Conservation (phyloP, 2,113 vertebrate genomes). For the Daboia siamensis region DNA sequence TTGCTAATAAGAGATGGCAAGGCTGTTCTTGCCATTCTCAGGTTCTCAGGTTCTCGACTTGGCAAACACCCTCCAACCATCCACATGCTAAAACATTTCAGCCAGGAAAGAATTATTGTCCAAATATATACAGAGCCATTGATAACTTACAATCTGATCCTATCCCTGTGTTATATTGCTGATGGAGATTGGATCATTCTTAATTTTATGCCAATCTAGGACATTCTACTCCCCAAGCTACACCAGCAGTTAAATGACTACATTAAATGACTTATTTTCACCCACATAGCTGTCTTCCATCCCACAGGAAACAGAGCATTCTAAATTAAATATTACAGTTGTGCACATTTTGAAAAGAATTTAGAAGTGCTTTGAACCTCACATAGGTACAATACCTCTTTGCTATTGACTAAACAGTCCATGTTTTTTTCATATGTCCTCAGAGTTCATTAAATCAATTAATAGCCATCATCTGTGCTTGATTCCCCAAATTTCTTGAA, state of each 20-base stretch:
- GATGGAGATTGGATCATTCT: background rate
- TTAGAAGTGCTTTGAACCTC: background rate
- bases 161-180: background rate
- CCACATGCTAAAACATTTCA: background rate
- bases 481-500: background rate
- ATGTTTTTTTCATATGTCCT: background rate
- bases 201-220: background rate
- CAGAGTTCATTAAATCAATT: background rate
- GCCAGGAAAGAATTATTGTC: background rate
- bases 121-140: background rate
- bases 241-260: background rate
- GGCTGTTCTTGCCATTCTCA: background rate
- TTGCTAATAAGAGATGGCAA: slow-evolving; percentile 13
- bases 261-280: background rate
- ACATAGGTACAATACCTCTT: background rate
- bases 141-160: background rate
- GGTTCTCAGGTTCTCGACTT: slow-evolving; percentile 9
- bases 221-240: background rate
- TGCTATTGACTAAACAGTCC: background rate
- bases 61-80: background rate
- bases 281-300: background rate
- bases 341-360: background rate
- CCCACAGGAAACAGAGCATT: background rate
- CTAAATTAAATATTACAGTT: background rate
- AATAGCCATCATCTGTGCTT: background rate